Percentiles rank a stretch among this genome's conserved stretches.
These are phyloP conservation scores for Canis aureus DNA, from an alignment of 2,113 vertebrate genomes.

Conservation along the genomic window DNA sequence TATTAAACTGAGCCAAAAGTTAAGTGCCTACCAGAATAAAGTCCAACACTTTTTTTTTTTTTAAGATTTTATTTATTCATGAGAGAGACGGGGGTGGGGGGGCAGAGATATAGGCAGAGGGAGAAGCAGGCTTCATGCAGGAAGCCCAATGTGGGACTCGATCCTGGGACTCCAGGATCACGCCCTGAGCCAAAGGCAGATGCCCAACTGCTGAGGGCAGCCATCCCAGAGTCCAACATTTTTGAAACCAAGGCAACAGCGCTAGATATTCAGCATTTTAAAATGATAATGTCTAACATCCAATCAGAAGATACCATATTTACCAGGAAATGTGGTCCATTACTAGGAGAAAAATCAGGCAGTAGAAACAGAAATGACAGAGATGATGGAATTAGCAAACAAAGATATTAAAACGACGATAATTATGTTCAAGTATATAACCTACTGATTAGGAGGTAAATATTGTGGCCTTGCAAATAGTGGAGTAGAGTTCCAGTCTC, in stretches of 20 bases:
- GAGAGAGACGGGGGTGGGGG: too few relatives aligned
- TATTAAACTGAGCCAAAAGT: background rate
- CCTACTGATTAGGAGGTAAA: background rate
- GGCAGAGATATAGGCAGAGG: too few relatives aligned
- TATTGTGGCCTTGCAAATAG: slow-evolving; percentile 33
- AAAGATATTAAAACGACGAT: background rate
- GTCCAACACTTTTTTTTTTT: background rate
- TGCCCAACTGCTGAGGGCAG: too few relatives aligned
- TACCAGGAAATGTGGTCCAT: background rate
- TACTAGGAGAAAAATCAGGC: slow-evolving; percentile 33
- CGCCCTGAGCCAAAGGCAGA: too few relatives aligned
- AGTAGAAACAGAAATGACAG: slow-evolving; percentile 36
- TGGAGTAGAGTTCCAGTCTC: background rate
- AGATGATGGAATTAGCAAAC: background rate
- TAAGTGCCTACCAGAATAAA: slow-evolving; percentile 19
- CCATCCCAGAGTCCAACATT: background rate
- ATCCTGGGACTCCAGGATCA: too few relatives aligned
- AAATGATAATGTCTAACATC: background rate
- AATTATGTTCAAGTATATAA: background rate
- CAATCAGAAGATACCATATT: background rate
- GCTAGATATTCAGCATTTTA: background rate
- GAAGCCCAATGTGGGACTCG: too few relatives aligned
- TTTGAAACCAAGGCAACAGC: background rate
- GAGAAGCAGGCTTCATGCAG: too few relatives aligned
- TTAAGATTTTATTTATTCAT: too few relatives aligned